Evolutionary conservation across 2,113 vertebrate species (phyloP).

Genomic region (Spermophilus dauricus): DNA sequence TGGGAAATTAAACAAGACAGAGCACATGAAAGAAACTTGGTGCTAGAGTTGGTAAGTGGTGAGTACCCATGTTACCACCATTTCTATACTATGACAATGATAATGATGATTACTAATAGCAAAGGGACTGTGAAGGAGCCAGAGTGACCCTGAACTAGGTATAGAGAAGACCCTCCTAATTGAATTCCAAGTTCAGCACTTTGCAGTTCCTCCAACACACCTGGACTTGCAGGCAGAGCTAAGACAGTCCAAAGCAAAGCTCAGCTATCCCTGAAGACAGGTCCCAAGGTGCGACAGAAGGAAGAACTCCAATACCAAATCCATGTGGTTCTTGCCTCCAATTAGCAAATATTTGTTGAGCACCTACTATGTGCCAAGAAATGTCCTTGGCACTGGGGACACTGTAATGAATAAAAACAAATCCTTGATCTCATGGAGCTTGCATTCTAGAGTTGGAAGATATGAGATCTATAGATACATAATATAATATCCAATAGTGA

Average conservation of each 20-base stretch:
- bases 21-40: not conserved
- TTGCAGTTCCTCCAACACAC: slow-evolving; percentile 10
- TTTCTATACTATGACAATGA: not conserved
- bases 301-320: not conserved
- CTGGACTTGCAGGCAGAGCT: not conserved
- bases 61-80: not conserved
- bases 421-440: not conserved
- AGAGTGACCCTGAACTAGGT: not conserved
- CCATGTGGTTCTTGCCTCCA: not conserved
- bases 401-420: not conserved
- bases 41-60: not conserved
- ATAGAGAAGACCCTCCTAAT: not conserved
- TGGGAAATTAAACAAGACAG: slow-evolving; percentile 25
- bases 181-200: not conserved
- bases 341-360: not conserved
- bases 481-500: not conserved
- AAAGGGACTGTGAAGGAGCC: not conserved
- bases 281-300: not conserved
- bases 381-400: not conserved
- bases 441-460: not conserved
- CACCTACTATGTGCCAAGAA: not conserved
- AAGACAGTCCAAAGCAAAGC: not conserved
- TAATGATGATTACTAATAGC: not conserved
- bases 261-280: not conserved
- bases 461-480: not conserved